Base-by-base conservation (phyloP, 2,797 vertebrate species). In the Monodelphis domestica region DNA sequence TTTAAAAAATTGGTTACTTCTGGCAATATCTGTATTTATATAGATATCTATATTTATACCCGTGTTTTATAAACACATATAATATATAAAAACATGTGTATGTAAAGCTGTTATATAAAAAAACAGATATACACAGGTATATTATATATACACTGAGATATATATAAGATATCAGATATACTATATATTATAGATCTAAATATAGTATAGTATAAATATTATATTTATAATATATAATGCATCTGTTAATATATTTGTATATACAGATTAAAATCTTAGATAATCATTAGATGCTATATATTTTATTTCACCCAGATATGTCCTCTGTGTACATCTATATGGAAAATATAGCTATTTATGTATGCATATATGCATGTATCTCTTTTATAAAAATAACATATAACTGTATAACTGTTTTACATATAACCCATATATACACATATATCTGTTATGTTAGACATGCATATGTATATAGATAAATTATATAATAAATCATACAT, bases 361-460 rank as follows among this genome's bases (percentile, higher is more conserved):
- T 30, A 1, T 33, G 11, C 30, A 30, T 70, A 30, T 45, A 24
- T 78, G 7, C 45, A 1, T 78, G 21, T 78, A 1, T 24, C 0
- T 78, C 6, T 78, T 33, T 21, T 78, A 78, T 45, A 45, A 78
- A 78, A 45, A 78, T 78, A 45, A 45, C 10, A 78, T 59, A 30
- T 45, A 78, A 78, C 70, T 78, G 14, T 70, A 38, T 21, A 21
- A 9, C 15, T 70, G n/a, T n/a, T 5, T 78, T 45, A 78, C 24
- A 3, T 45, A 45, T 4, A 45, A 70, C 33, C 5, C n/a, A 38
- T 59, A 70, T n/a, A 70, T 33, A 70, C 26, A 78, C 33, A n/a
- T 0, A 6, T 59, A 14, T 1, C 11, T 1, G 2, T 3, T 70
- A 45, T 10, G 24, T 3, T 2, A 63, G 3, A 70, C 10, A 30